phyloP scores from a whole-genome alignment of 2,113 vertebrate species.

The Channa maculata region DNA sequence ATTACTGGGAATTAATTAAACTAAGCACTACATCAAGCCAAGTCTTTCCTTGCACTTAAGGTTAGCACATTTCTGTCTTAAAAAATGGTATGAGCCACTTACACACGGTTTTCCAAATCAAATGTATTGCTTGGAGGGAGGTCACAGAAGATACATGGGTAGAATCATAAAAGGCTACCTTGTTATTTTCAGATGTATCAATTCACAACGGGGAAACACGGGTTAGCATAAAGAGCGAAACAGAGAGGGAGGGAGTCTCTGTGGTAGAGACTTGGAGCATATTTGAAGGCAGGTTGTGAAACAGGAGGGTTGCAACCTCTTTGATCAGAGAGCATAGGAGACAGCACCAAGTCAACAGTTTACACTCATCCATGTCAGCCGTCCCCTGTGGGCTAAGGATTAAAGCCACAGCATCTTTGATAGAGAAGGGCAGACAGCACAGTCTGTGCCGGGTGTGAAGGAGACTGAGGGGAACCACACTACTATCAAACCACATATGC shows the following conservation, averaged over 20 bases:
- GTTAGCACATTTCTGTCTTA: conserved; percentile 22
- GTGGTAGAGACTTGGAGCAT: conserved; percentile 57
- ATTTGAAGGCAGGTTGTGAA: conserved; percentile 78
- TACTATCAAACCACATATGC: conserved; percentile 32
- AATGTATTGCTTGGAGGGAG: conserved; percentile 38
- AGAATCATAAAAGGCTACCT: conserved; percentile 44
- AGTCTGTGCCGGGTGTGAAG: conserved; percentile 58
- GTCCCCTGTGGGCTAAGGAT: conserved; percentile 79
- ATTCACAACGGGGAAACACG: conserved; percentile 25
- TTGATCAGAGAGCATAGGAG: conserved; percentile 82
- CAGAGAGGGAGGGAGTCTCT: conserved; percentile 35
- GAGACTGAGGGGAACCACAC: conserved; percentile 40
- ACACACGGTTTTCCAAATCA: conserved; percentile 35
- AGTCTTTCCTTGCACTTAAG: conserved; percentile 64
- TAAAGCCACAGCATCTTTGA: conserved; percentile 77
- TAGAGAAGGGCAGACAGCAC: conserved; percentile 70
- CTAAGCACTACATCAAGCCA: conserved; percentile 73
- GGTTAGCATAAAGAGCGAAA: conserved; percentile 55
- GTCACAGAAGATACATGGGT: conserved; percentile 35
- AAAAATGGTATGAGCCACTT: conserved; percentile 35
- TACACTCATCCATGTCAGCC: conserved; percentile 82
- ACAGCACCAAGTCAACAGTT: conserved; percentile 83
- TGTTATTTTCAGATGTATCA: conserved; percentile 44
- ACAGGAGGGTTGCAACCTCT: conserved; percentile 73
- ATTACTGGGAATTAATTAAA: conserved; percentile 86